Evolutionary conservation across 2,888 invertebrate genomes (phyloP).

Genomic region (Eristalis pertinax): DNA sequence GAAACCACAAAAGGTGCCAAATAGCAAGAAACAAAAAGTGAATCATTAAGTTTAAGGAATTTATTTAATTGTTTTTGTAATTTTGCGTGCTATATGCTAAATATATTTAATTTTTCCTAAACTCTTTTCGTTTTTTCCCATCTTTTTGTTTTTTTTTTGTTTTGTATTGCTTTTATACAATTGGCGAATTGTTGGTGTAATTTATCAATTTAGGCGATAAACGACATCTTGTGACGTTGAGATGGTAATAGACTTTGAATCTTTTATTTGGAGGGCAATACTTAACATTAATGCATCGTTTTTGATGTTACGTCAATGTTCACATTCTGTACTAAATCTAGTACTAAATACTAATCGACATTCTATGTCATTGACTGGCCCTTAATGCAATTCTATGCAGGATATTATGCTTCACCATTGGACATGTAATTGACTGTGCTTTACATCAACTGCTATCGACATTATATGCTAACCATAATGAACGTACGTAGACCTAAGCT

Average conservation of each 20-base stretch:
- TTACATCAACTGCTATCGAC: no score
- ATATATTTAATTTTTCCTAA: not conserved
- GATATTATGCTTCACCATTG: no score
- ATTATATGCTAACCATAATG: no score
- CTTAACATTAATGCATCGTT: no score
- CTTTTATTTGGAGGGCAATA: no score
- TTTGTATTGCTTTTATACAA: not conserved
- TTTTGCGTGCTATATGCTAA: constrained; percentile 24
- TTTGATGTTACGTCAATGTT: no score
- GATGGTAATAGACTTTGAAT: not conserved
- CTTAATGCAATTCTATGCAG: no score
- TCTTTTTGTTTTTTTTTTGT: not conserved
- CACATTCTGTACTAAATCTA: no score
- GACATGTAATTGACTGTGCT: no score
- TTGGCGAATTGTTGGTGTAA: not conserved
- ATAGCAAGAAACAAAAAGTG: constrained; percentile 35
- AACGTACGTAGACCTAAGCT: no score
- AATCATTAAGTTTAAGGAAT: constrained; percentile 50
- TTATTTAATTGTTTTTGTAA: constrained; percentile 31
- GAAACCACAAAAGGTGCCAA: constrained; percentile 50
- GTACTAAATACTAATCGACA: no score
- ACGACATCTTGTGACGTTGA: not conserved
- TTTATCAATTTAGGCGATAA: not conserved
- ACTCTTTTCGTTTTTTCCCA: not conserved
- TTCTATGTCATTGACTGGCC: no score